A percentile compares a stretch with the other conserved stretches of the same genome.
These are phyloP conservation scores for Boulengerochromis microlepis DNA, from an alignment of 2,113 vertebrate species.

Conservation along the genomic window DNA sequence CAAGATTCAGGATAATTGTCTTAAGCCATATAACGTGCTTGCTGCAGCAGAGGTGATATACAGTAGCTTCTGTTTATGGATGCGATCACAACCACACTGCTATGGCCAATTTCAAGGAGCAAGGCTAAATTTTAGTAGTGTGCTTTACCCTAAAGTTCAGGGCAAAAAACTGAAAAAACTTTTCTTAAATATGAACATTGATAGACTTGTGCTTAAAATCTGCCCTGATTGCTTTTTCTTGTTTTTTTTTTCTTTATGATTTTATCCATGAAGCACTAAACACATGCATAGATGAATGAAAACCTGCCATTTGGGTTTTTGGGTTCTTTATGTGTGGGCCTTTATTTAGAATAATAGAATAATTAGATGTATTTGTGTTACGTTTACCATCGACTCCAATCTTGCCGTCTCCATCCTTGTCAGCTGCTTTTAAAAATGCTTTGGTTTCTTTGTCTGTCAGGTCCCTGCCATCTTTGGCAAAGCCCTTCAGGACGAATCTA, in stretches of 20 bases:
- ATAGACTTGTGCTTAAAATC: background rate
- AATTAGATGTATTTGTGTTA: background rate
- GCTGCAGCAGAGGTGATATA: background rate
- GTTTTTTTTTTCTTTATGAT: background rate
- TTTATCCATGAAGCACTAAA: background rate
- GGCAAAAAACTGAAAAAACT: background rate
- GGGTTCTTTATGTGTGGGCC: background rate
- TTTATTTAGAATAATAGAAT: background rate
- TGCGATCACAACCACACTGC: background rate
- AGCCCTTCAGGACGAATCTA: constrained; percentile 86
- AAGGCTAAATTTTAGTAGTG: background rate
- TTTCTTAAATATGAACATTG: background rate
- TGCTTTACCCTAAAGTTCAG: background rate
- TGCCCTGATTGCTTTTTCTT: background rate
- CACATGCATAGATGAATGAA: background rate
- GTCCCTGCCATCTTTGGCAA: constrained; percentile 80
- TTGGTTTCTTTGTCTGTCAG: constrained; percentile 89
- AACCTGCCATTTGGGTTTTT: background rate
- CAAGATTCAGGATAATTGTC: background rate
- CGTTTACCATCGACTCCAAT: constrained; percentile 87
- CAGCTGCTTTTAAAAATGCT: constrained; percentile 84
- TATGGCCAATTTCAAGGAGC: background rate
- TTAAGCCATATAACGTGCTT: background rate
- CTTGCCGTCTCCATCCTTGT: constrained; percentile 95
- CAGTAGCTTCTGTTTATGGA: background rate